Evolutionary conservation across 2,797 vertebrate species (phyloP).

Genomic region (Pangasius larnaudii): DNA sequence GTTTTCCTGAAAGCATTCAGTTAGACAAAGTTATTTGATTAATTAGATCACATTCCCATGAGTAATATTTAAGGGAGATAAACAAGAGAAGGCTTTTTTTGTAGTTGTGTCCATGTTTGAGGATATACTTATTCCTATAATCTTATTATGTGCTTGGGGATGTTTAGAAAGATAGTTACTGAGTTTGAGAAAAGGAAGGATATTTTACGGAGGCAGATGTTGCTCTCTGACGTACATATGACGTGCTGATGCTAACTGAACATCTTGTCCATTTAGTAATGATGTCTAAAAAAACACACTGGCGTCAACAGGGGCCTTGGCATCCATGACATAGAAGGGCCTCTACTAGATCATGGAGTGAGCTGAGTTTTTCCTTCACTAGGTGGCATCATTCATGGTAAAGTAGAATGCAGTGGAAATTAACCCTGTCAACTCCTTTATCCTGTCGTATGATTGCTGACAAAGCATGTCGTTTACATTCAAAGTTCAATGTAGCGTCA

Average conservation of each 20-base stretch:
- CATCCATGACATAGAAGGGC: constrained; percentile 4
- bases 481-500: constrained; percentile 11
- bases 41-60: constrained; percentile 5
- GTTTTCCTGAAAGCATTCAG: constrained; percentile 22
- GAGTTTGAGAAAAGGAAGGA: background rate
- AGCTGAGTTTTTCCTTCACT: constrained; percentile 15
- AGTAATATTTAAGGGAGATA: background rate
- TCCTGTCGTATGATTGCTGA: background rate
- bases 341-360: constrained; percentile 5
- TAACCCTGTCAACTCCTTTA: background rate
- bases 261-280: constrained; percentile 22
- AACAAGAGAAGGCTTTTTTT: constrained; percentile 10
- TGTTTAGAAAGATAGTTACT: no score
- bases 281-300: constrained; percentile 34
- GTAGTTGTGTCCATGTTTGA: background rate
- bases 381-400: background rate
- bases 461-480: background rate
- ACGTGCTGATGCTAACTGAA: background rate
- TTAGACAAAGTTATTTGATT: background rate
- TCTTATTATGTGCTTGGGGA: background rate
- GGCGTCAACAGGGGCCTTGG: constrained; percentile 24
- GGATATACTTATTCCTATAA: background rate
- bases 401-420: constrained; percentile 4
- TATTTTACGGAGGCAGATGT: background rate
- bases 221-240: background rate